Conservation (phyloP, 2,113 vertebrate genomes). For the Caranx melampygus region DNA sequence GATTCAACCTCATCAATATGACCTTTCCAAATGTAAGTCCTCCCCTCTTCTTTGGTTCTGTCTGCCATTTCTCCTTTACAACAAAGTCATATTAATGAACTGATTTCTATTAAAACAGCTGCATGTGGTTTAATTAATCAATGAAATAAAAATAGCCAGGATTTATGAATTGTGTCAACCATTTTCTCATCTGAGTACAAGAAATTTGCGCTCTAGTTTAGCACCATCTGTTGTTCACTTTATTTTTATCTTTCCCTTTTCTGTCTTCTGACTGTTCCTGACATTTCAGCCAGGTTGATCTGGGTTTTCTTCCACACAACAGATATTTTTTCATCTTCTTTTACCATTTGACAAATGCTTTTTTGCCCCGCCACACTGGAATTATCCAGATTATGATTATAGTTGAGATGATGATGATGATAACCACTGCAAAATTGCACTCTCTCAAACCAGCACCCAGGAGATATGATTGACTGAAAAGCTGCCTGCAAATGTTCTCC, state of each 20-base stretch:
- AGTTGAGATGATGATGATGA: conserved; percentile 71
- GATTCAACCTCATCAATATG: conserved; percentile 94
- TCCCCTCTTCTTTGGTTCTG: not conserved
- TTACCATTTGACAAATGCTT: conserved; percentile 62
- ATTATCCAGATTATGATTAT: conserved; percentile 81
- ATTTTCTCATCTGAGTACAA: not conserved
- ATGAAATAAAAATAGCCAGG: not conserved
- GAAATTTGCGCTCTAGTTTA: not conserved
- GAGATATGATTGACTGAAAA: conserved; percentile 74
- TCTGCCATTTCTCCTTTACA: not conserved
- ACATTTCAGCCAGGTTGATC: conserved; percentile 22
- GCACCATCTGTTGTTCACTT: not conserved
- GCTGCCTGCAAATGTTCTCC: conserved; percentile 57
- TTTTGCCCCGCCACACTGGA: conserved; percentile 71
- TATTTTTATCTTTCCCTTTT: not conserved
- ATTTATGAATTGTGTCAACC: not conserved
- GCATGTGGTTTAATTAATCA: no score
- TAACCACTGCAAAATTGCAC: conserved; percentile 71
- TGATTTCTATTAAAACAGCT: not conserved
- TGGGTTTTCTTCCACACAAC: conserved; percentile 47
- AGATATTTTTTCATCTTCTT: conserved; percentile 65
- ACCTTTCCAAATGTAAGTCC: conserved; percentile 90
- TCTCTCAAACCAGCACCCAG: conserved; percentile 67
- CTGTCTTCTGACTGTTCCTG: conserved; percentile 24
- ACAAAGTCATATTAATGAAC: not conserved